Percentiles rank a stretch among this genome's conserved stretches.
Conservation (phyloP, 1,140 invertebrate genomes). For the Drosophila mauritiana region DNA sequence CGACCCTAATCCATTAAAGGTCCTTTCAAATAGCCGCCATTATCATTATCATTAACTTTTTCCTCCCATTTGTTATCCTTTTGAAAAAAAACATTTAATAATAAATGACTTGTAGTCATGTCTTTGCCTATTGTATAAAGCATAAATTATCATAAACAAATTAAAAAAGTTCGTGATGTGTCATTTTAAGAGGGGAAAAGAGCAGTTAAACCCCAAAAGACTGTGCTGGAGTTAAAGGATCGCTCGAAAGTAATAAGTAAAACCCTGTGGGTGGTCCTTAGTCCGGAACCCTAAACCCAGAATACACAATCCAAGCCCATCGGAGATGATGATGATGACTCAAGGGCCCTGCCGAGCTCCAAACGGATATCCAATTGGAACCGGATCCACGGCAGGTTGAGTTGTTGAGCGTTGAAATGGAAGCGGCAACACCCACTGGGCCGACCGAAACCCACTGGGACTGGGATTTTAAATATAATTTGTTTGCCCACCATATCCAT, state of each 20-base stretch:
- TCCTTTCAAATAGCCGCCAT: not conserved
- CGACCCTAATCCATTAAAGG: conserved; percentile 5
- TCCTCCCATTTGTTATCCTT: conserved; percentile 9
- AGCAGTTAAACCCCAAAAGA: conserved; percentile 37
- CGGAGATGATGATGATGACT: conserved; percentile 44
- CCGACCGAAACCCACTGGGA: conserved; percentile 28
- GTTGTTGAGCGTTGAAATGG: conserved; percentile 9
- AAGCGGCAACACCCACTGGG: conserved; percentile 49
- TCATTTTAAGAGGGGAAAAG: conserved; percentile 51
- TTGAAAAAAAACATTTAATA: conserved; percentile 14
- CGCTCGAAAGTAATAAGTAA: conserved; percentile 73
- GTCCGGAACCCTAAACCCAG: conserved; percentile 10
- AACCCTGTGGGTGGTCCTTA: conserved; percentile 68
- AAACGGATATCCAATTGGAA: conserved; percentile 76
- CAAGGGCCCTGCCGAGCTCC: conserved; percentile 32
- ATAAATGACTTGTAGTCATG: conserved; percentile 67
- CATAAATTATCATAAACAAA: conserved; percentile 83
- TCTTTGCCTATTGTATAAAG: conserved; percentile 48
- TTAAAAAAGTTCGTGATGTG: conserved; percentile 83
- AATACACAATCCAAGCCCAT: conserved; percentile 13
- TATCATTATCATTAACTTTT: conserved; percentile 19
- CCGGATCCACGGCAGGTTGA: conserved; percentile 45
- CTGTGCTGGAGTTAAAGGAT: conserved; percentile 53
- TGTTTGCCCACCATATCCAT: conserved; percentile 54
- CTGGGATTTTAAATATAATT: conserved; percentile 78